Evolutionary conservation across 2,113 vertebrate genomes (phyloP).

Genomic region (Penelope pileata): DNA sequence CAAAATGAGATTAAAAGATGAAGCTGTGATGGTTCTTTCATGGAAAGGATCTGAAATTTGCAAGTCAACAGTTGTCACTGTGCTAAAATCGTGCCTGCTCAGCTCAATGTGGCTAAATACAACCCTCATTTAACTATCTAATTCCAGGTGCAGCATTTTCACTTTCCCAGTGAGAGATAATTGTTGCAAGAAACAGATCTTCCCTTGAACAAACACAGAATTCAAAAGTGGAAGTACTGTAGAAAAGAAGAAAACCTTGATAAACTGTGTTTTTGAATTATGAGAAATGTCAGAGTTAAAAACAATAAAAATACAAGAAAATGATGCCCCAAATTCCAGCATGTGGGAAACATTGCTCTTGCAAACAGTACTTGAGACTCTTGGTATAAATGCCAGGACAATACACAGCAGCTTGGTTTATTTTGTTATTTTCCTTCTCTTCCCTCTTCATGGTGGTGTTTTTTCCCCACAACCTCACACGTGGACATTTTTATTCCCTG

Average conservation of each 20-base stretch:
- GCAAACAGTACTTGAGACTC: not conserved
- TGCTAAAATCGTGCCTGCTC: not conserved
- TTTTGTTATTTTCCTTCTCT: not conserved
- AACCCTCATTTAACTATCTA: not conserved
- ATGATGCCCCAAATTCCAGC: not conserved
- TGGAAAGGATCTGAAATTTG: not conserved
- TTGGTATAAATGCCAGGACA: not conserved
- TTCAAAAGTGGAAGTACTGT: fast-evolving
- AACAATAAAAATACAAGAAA: not conserved
- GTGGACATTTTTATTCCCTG: not conserved
- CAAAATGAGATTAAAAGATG: not conserved
- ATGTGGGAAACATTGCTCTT: not conserved
- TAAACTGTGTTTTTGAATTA: not conserved
- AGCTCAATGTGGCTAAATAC: not conserved
- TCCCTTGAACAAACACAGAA: not conserved
- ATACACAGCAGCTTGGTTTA: not conserved
- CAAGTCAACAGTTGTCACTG: not conserved
- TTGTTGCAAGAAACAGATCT: not conserved
- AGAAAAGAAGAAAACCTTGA: not conserved
- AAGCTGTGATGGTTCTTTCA: not conserved
- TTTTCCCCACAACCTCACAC: fast-evolving
- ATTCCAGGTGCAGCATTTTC: not conserved
- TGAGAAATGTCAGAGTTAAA: not conserved
- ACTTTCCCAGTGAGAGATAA: not conserved
- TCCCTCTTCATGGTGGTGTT: not conserved